Conservation (phyloP, 2,797 vertebrate species). For the Kryptopterus vitreolus region DNA sequence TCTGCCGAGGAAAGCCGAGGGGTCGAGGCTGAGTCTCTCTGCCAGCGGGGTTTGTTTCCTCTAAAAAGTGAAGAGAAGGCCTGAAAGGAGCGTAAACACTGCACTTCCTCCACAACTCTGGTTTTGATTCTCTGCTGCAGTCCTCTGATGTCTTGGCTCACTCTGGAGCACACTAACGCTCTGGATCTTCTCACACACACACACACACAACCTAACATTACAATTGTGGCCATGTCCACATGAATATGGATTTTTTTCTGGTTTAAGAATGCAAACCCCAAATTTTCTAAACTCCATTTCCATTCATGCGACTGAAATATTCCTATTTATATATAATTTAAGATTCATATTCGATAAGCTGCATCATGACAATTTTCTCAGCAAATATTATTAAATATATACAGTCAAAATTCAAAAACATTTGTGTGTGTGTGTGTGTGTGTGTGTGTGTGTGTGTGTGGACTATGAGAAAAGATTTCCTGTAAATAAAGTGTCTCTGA, state of each 20-base stretch:
- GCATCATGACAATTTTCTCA: too few species aligned
- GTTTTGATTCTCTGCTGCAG: conserved; percentile 67
- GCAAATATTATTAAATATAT: too few species aligned
- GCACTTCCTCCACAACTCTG: conserved; percentile 66
- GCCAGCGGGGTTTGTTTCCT: conserved; percentile 50
- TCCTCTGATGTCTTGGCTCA: conserved; percentile 50
- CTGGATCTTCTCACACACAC: conserved; percentile 49
- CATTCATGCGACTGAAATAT: not conserved
- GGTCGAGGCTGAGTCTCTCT: not conserved
- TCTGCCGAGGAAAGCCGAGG: conserved; percentile 24
- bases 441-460: not conserved
- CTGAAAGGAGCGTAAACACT: conserved; percentile 69
- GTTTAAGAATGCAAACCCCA: not conserved
- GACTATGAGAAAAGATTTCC: not conserved
- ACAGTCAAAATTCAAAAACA: too few species aligned
- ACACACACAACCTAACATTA: conserved; percentile 35
- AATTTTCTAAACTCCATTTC: not conserved
- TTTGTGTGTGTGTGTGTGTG: too few species aligned
- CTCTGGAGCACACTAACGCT: conserved; percentile 46
- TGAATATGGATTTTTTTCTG: not conserved
- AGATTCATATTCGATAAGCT: not conserved
- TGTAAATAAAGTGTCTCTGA: not conserved
- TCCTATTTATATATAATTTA: not conserved
- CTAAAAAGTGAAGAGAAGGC: conserved; percentile 66
- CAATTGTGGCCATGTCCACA: not conserved